These are phyloP conservation scores for Phallusia fumigata DNA, from an alignment of 23 tunicate species.

Conservation along the genomic window DNA sequence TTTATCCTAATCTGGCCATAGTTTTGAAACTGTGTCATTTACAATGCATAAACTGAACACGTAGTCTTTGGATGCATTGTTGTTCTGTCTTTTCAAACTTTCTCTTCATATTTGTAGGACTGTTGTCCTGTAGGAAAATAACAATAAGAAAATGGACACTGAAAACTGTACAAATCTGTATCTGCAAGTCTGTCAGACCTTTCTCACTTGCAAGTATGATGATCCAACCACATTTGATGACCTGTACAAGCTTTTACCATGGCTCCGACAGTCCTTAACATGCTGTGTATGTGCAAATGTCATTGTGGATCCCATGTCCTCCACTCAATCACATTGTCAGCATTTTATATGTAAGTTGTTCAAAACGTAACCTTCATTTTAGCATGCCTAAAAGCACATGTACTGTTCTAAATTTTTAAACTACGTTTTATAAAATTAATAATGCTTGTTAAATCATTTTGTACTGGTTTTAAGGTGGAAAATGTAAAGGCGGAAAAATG, in stretches of 20 bases:
- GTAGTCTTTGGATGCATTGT: too few relatives aligned
- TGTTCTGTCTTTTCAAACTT: too few relatives aligned
- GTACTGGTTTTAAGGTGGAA: conserved; percentile 48
- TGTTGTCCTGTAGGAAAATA: too few relatives aligned
- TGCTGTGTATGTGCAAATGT: conserved; percentile 85
- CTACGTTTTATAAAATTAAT: too few relatives aligned
- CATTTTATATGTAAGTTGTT: conserved; percentile 81
- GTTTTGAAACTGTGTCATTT: too few relatives aligned
- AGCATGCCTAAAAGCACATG: not conserved
- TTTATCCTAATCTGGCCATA: too few relatives aligned
- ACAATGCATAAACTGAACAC: too few relatives aligned
- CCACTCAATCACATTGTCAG: conserved; percentile 84
- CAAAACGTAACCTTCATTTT: not conserved
- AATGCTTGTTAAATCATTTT: too few relatives aligned
- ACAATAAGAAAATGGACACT: conserved; percentile 47
- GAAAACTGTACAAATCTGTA: conserved; percentile 84
- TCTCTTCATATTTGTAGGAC: too few relatives aligned
- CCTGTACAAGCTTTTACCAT: conserved; percentile 71
- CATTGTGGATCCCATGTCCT: conserved; percentile 76
- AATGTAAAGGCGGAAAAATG: conserved; percentile 79
- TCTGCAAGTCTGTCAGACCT: conserved; percentile 77
- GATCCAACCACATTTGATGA: conserved; percentile 67
- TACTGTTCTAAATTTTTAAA: too few relatives aligned
- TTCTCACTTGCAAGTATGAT: conserved; percentile 60
- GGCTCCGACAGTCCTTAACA: conserved; percentile 83